Percentiles rank a stretch among this genome's conserved stretches.
phyloP scores from a whole-genome alignment of 2,113 vertebrate species.

The Chionis minor region DNA sequence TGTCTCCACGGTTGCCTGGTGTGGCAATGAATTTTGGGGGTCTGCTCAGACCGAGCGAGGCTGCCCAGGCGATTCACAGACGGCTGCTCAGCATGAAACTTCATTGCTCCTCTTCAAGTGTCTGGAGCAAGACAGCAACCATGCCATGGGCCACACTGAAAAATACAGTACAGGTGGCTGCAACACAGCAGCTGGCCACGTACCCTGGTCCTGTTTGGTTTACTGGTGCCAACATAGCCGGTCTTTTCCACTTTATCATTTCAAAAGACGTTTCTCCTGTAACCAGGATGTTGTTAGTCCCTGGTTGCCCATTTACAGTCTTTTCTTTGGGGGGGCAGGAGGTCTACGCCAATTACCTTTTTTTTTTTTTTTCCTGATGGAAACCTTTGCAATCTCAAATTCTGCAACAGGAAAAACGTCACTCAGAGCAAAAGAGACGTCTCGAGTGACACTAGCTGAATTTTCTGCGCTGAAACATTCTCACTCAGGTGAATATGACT shows the following conservation, averaged over 20 bases:
- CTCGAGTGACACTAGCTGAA: background rate
- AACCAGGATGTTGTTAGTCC: background rate
- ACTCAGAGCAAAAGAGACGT: background rate
- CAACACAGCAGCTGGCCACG: background rate
- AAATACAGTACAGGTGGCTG: background rate
- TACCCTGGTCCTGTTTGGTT: background rate
- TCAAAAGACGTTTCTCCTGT: background rate
- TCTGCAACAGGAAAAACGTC: background rate
- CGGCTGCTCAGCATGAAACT: background rate
- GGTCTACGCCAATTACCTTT: background rate
- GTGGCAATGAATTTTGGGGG: background rate
- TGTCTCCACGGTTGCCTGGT: background rate
- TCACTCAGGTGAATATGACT: background rate
- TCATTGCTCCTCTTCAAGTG: background rate
- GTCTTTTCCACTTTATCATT: background rate
- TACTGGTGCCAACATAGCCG: background rate
- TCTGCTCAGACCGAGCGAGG: background rate
- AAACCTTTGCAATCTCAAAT: background rate
- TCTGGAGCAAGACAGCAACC: background rate
- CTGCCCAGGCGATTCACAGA: fast-evolving
- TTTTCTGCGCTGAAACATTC: background rate
- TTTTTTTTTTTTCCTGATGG: background rate
- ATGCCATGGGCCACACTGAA: background rate
- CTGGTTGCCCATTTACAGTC: background rate
- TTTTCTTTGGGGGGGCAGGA: background rate